Evolutionary conservation across 2,797 vertebrate genomes (phyloP), one percentile per base, ranked within the genome.

Genomic region (Sebastes itinus): DNA sequence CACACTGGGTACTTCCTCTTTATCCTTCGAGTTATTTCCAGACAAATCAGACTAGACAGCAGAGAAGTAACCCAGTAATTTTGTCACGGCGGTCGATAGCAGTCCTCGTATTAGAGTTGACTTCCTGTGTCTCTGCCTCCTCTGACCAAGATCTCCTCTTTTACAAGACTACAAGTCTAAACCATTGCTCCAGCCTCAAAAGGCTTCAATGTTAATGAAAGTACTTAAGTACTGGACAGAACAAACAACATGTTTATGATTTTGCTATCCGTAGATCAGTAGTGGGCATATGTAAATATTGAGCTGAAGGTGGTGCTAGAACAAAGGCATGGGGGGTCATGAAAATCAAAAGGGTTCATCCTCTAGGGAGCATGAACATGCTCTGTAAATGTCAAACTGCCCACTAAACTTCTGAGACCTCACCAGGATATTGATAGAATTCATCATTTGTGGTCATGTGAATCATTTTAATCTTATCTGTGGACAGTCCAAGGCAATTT

Each of bases 21-120:
- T 22, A 28, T 58, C 60, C 59, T 55, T 16, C 12, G 69, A 88
- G 68, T 91, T 76, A 80, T 76, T 74, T 54, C 60, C 33, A 72
- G 72, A 80, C 79, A 63, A 73, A 85, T 89, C 63, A 16, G 70
- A 88, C n/a, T 75, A 35, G 80, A 81, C 82, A 86, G 70, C 10
- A 77, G 65, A 54, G 82, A 18, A 54, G 62, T 49, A 58, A 78
- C 46, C n/a, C 62, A 83, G 82, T 80, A 77, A 87, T 76, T 84
- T 78, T 78, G 75, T 64, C 59, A 23, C 16, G 13, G 14, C 3
- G 49, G 83, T 90, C 82, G 28, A 90, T 85, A 64, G 60, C 72
- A 61, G 74, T 63, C 62, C 74, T 78, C 66, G 18, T 63, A 35
- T 87, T 81, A 86, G 28, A 68, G 76, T 25, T 12, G 61, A 72